These are phyloP conservation scores for Tachina fera DNA, from an alignment of 2,888 invertebrate genomes.

Conservation along the genomic window DNA sequence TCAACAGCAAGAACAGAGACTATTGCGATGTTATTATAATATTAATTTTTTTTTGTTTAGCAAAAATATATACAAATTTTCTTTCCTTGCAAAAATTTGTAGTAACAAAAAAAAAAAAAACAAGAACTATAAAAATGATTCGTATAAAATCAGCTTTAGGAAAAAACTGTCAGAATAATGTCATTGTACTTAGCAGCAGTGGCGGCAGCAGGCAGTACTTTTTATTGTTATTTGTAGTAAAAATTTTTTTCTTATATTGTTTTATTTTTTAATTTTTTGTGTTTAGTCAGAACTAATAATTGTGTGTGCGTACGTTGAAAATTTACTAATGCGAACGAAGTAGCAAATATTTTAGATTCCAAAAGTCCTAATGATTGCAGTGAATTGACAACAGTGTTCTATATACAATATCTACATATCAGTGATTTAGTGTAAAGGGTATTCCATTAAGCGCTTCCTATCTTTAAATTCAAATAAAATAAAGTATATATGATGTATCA, in stretches of 20 bases:
- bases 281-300: no score
- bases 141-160: neutral
- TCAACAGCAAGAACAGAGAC: constrained; percentile 36
- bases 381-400: no score
- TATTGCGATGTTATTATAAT: constrained; percentile 7
- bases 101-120: constrained; percentile 5
- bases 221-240: neutral
- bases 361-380: no score
- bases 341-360: no score
- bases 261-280: constrained; percentile 1
- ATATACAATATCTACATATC: no score
- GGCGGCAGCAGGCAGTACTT: constrained; percentile 2
- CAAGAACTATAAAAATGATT: constrained; percentile 29
- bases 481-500: no score
- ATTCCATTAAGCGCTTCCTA: no score
- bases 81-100: constrained; percentile 14
- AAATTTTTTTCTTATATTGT: neutral
- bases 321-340: no score
- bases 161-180: constrained; percentile 70
- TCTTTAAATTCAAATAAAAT: no score
- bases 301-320: no score
- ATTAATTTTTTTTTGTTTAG: neutral
- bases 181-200: constrained; percentile 71
- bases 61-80: constrained; percentile 24
- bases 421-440: no score